phyloP scores from a whole-genome alignment of 2,113 vertebrate species.

The Pangasianodon gigas region DNA sequence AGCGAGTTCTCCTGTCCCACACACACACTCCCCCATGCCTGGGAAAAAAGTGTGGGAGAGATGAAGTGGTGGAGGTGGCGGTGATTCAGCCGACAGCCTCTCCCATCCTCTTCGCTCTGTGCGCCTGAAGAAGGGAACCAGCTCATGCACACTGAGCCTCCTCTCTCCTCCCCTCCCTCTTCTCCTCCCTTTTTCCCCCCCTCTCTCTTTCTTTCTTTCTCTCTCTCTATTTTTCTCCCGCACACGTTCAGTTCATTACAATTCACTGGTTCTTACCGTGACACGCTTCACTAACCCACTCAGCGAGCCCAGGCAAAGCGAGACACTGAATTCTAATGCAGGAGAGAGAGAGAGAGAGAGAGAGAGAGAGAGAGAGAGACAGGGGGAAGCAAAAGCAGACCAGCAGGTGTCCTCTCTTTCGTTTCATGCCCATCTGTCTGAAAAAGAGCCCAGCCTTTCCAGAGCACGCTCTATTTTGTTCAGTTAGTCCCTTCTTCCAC shows the following conservation, averaged over 20 bases:
- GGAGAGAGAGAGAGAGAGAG: conserved; percentile 41
- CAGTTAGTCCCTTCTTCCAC: conserved; percentile 47
- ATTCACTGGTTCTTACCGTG: conserved; percentile 72
- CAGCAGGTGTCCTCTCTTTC: conserved; percentile 72
- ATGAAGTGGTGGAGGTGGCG: conserved; percentile 52
- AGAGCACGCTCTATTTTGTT: conserved; percentile 49
- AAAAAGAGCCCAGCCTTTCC: conserved; percentile 42
- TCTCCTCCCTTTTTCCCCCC: conserved; percentile 34
- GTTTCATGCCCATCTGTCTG: conserved; percentile 54
- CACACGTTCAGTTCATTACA: conserved; percentile 70
- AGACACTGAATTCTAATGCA: conserved; percentile 74
- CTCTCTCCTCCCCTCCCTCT: conserved; percentile 53
- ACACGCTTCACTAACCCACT: conserved; percentile 73
- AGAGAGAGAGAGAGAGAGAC: conserved; percentile 32
- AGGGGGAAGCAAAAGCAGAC: conserved; percentile 48
- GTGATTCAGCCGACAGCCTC: conserved; percentile 53
- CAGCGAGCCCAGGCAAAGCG: conserved; percentile 64
- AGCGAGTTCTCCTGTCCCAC: conserved; percentile 48
- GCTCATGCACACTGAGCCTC: conserved; percentile 41
- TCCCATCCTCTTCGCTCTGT: conserved; percentile 31
- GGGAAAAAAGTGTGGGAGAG: conserved; percentile 47
- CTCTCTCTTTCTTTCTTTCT: conserved; percentile 38
- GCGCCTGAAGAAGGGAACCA: conserved; percentile 54
- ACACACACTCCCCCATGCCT: conserved; percentile 52
- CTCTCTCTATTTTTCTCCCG: conserved; percentile 50